Percentiles rank a stretch among this genome's conserved stretches.
phyloP scores from a whole-genome alignment of 2,113 vertebrate genomes.

The cattle (Bos taurus) region ARS-UCD2.0 NC_037334.1:65792501-65793000 shows the following conservation, averaged over 20 bases:
- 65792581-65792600: background rate
- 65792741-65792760: background rate
- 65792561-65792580: background rate
- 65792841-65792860: background rate
- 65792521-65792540: too few relatives aligned
- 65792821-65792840: too few relatives aligned
- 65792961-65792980: background rate
- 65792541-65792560: background rate
- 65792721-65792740: background rate
- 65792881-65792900: background rate
- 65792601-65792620: background rate
- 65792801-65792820: background rate
- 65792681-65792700: background rate
- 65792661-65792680: background rate
- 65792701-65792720: background rate
- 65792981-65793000: background rate
- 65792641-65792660: background rate
- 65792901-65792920: background rate
- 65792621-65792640: background rate
- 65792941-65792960: background rate
- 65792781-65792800: background rate
- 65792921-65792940: too few relatives aligned
- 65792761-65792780: background rate
- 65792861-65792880: background rate
- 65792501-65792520: background rate